Base-by-base conservation (phyloP, 2,888 invertebrate genomes). In the Noctua comes region DNA sequence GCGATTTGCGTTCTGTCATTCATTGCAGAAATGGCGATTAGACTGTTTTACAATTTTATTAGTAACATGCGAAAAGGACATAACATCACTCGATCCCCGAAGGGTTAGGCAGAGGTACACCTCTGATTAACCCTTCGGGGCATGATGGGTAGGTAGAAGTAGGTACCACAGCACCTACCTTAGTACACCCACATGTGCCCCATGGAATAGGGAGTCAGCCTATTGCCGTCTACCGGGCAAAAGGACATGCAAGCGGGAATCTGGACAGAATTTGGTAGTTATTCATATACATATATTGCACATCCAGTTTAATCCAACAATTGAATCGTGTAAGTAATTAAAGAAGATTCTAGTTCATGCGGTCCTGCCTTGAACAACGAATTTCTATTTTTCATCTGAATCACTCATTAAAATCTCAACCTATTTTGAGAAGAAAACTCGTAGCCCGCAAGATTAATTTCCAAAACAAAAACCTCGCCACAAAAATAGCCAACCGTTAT, bases 401-500 rank as follows among this genome's bases (percentile, higher is more conserved):
- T 36, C 1, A 21, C 16, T 51, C 16, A 36, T 57, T 70, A 16
- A 62, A 62, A 36, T 72, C 18, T 62, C 7, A 68, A 72, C 5
- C 5, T 66, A 65, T 62, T 64, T 64, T 59, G 5, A 57, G 59
- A 68, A 74, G 31, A 36, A 48, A 66, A 83, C 21, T 40, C 70
- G n/a, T 57, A 40, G 16, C 36, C 27, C 21, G 31, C n/a, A 13
- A 66, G 57, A 83, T 86, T 73, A 51, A 86, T 79, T 43, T 64
- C 51, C 51, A 73, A 57, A 74, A 83, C 80, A 80, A 85, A 73
- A 68, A 46, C 48, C 31, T 2, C 65, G 24, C 51, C 57, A 81
- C 85, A 84, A 81, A 84, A 87, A 87, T 86, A 87, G 71, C 75
- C 64, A 40, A 51, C 68, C 57, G 72, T 79, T 79, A 81, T 79